A percentile compares a stretch with the other conserved stretches of the same genome.
phyloP scores from a whole-genome alignment of 2,888 invertebrate genomes.

The Polydrusus cervinus region DNA sequence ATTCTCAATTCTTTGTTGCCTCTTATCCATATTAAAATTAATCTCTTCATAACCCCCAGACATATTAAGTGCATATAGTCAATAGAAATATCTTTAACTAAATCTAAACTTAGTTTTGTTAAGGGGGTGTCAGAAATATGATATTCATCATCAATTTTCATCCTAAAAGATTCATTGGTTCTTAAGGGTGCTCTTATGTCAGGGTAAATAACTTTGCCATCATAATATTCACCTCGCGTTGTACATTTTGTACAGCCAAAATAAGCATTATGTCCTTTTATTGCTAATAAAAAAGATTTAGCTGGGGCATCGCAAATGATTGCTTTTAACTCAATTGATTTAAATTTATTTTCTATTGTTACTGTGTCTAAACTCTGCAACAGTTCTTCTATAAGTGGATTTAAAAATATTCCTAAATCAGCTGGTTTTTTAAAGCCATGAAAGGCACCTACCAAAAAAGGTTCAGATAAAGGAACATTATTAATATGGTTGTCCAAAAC shows the following conservation, averaged over 20 bases:
- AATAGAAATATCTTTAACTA: conserved; percentile 55
- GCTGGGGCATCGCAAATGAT: conserved; percentile 29
- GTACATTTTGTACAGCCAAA: conserved; percentile 57
- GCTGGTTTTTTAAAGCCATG: conserved; percentile 55
- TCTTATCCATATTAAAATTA: conserved; percentile 28
- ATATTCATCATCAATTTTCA: conserved; percentile 51
- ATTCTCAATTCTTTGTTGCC: conserved; percentile 18
- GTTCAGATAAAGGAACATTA: not conserved
- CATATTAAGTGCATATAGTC: conserved; percentile 56
- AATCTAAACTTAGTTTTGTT: conserved; percentile 56
- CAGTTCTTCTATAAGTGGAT: conserved; percentile 51
- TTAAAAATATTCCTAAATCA: conserved; percentile 47
- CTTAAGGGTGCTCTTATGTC: conserved; percentile 37
- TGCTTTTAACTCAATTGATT: not conserved
- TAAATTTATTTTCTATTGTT: conserved; percentile 1
- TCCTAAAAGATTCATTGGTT: conserved; percentile 43
- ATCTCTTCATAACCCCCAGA: conserved; percentile 49
- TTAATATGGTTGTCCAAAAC: conserved; percentile 51
- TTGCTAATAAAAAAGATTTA: conserved; percentile 14
- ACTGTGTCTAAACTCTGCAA: not conserved
- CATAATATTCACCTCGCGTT: conserved; percentile 34
- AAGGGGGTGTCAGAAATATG: conserved; percentile 38
- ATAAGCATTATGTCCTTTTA: conserved; percentile 22
- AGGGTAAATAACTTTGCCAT: conserved; percentile 52
- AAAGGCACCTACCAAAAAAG: conserved; percentile 45